Base-by-base conservation (phyloP, 2,797 vertebrate genomes). In the Pseudotriccus pelzelni region DNA sequence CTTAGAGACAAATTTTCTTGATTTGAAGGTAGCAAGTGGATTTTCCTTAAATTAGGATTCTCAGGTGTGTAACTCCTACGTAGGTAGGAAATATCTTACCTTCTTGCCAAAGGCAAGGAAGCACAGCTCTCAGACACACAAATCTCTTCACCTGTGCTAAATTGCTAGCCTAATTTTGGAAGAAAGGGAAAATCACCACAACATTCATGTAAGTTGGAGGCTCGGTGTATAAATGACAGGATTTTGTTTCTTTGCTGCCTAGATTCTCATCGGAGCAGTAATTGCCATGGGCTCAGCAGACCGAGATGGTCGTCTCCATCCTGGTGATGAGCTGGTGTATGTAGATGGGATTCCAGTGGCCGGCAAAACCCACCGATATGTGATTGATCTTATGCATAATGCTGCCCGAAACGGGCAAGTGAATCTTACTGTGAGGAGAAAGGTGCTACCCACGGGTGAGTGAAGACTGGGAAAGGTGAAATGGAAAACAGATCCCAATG, bases 231-330 rank as follows among this genome's bases (percentile, higher is more conserved):
- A 9, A 32, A 5, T 94, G 60, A 89, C 8, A 8, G 44, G 25
- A 27, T 60, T 87, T 90, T 96, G 25, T 83, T 88, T 92, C 79
- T 96, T 94, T 85, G 23, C 60, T 88, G 46, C 83, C 81, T 92
- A 99, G 99, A 99, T 99, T 95, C 96, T 99, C 93, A 99, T 99
- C 2, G 99, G 99, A 67, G 99, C 99, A 3, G 99, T 99, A 95
- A 99, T 99, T 76, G 99, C 99, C 96, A 99, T 99, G 98, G 99
- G 99, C 84, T 99, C 99, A 4, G 99, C 99, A 0, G 99, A 99
- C 96, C 96, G 99, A 77, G 99, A 99, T 5, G 99, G 99, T 13
- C 99, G 99, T 24, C 97, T 99, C 32, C 98, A 99, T 55, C 99
- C 99, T 8, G 99, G 99, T 4, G 99, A 99, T 10, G 99, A 99